A percentile compares a stretch with the other conserved stretches of the same genome.
Evolutionary conservation across 1,140 invertebrate species (phyloP).

Genomic region (Platyscapa corneri): DNA sequence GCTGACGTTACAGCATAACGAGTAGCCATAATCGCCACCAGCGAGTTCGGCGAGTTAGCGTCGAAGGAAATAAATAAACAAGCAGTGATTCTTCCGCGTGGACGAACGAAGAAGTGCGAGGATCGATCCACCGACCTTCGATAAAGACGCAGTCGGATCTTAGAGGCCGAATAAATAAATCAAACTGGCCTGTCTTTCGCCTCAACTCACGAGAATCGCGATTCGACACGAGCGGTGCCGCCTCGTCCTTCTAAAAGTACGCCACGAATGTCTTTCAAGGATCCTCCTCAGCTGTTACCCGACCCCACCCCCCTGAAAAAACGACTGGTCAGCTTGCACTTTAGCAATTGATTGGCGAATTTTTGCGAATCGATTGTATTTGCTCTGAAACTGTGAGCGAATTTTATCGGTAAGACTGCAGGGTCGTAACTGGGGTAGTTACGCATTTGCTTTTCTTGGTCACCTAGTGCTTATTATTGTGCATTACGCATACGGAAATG

Average conservation of each 20-base stretch:
- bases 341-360: no score
- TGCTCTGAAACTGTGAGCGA: no score
- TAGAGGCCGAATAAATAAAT: constrained; percentile 34
- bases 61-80: background rate
- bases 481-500: no score
- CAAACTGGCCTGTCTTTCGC: background rate
- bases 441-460: no score
- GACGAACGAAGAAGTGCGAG: background rate
- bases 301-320: background rate
- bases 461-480: no score
- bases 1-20: background rate
- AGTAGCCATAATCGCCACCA: background rate
- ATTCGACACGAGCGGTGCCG: constrained; percentile 5
- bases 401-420: no score
- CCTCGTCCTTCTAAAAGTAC: background rate
- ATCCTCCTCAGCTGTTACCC: background rate
- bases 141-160: constrained; percentile 8
- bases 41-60: background rate
- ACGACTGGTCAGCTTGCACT: no score
- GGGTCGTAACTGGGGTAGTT: no score
- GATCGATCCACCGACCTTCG: constrained; percentile 1
- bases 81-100: background rate
- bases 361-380: no score
- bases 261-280: background rate
- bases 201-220: background rate